Evolutionary conservation across 2,797 vertebrate genomes (phyloP).

Genomic region (Tenualosa ilisha): DNA sequence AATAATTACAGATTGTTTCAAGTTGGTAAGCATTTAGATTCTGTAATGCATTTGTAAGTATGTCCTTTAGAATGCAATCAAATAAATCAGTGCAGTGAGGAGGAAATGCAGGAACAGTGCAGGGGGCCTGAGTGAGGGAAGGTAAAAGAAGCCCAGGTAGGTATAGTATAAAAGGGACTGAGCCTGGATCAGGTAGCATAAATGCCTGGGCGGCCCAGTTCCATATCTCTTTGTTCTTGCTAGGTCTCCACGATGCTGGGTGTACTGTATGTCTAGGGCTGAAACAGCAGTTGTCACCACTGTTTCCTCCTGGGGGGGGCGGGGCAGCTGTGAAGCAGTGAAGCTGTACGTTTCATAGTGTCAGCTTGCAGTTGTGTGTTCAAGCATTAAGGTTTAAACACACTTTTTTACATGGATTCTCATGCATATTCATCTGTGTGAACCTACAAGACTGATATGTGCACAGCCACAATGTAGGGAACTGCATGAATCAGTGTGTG

Average conservation of each 20-base stretch:
- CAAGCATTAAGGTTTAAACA: background rate
- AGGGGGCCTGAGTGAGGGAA: background rate
- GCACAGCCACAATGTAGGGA: constrained; percentile 2
- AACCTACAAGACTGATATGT: background rate
- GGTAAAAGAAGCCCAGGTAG: background rate
- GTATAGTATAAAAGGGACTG: background rate
- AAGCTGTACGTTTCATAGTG: background rate
- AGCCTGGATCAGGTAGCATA: background rate
- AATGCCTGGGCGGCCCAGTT: background rate
- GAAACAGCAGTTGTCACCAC: too few relatives aligned
- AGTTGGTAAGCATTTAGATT: constrained; percentile 72
- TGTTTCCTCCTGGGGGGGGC: too few relatives aligned
- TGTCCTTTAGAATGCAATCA: constrained; percentile 64
- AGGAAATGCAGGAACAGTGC: constrained; percentile 43
- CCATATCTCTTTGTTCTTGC: constrained; percentile 6
- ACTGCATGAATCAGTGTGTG: background rate
- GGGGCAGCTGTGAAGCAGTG: background rate
- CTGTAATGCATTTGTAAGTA: constrained; percentile 72
- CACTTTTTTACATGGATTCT: background rate
- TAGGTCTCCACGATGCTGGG: background rate
- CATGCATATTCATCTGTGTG: background rate
- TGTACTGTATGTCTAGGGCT: background rate
- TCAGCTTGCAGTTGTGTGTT: background rate
- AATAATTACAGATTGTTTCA: constrained; percentile 72
- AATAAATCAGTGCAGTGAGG: constrained; percentile 58